Evolutionary conservation across 2,888 invertebrate species (phyloP), one percentile per base, ranked within the genome.

Genomic region (Lycophotia porphyrea): DNA sequence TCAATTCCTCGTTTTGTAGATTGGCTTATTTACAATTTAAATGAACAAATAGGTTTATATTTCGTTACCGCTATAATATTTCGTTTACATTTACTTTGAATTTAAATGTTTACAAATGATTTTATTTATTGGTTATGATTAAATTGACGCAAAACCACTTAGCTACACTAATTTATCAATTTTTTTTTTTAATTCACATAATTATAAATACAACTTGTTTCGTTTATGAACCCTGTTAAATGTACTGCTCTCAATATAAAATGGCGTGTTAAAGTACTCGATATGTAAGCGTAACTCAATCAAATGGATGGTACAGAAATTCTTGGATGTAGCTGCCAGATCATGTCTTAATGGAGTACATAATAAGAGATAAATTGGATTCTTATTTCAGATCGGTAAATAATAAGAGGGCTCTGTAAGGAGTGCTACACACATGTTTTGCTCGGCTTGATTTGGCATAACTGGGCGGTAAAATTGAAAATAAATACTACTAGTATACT

Each of bases 371-470:
- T 68, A 65, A 71, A 75, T 79, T 70, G 75, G 69, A 70, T 72
- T 82, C 71, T 21, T n/a, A 58, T 76, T 82, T 55, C 72, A 47
- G n/a, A 52, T 72, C 15, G n/a, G 34, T 13, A 61, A 81, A 78
- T 65, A 78, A 66, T 36, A 65, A 65, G 58, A 64, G n/a, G 11
- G 68, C 36, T 31, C n/a, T 9, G n/a, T 61, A n/a, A 61, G 36
- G 36, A 61, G 7, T 36, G 61, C n/a, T 5, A n/a, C 36, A n/a
- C 36, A 61, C 24, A 13, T 61, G n/a, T 36, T 36, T 1, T 27
- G 24, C 13, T 24, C 5, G 36, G 15, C 1, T 61, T 36, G 1
- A 61, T 36, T 36, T 61, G 3, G 24, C 13, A 36, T 36, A 61
- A 36, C 36, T 13, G 36, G 27, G 13, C 0, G 15, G 11, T 27